Evolutionary conservation across 2,113 vertebrate species (phyloP), one percentile per base, ranked within the genome.

Genomic region (Tachycineta bicolor): DNA sequence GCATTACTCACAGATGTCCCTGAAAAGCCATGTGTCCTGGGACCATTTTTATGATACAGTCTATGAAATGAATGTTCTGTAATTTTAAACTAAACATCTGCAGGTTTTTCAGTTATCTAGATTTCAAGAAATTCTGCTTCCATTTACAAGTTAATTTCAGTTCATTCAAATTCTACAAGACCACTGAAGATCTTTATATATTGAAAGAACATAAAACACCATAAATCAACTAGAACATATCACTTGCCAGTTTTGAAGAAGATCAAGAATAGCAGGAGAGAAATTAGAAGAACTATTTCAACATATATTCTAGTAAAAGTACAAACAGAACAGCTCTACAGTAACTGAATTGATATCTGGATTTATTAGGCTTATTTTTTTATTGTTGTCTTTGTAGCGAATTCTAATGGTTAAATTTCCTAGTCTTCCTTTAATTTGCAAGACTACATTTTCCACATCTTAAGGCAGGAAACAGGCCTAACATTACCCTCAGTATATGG

Each of bases 31-130:
- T 47, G 26, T 56, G 76, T 71, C 65, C 39, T 44, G 59, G 71
- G 67, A 90, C 64, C 44, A 34, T 86, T 92, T 93, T 88, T 81
- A 59, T 86, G 52, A 63, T 62, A 68, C n/a, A 75, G 68, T 28
- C 76, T 93, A 56, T 63, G 82, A 94, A 96, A 94, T 47, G 55
- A 95, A 80, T 80, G 56, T 83, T 93, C 79, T 83, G 44, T 29
- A 70, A 94, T 92, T 96, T 90, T 63, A 89, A 86, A 94, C 90
- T 74, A 94, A 96, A 96, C 88, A 96, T 83, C 85, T 92, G 94
- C 47, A 92, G 73, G 39, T 74, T 93, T 96, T 83, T 86, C 33
- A 34, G 39, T 71, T 87, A 84, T 65, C 60, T 56, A 76, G 24
- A 91, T 81, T 78, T 92, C 7, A 53, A 93, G 52, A 94, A 86